Evolutionary conservation across 2,113 vertebrate species (phyloP), one percentile per base, ranked within the genome.

Genomic region (Micronycteris hirsuta): DNA sequence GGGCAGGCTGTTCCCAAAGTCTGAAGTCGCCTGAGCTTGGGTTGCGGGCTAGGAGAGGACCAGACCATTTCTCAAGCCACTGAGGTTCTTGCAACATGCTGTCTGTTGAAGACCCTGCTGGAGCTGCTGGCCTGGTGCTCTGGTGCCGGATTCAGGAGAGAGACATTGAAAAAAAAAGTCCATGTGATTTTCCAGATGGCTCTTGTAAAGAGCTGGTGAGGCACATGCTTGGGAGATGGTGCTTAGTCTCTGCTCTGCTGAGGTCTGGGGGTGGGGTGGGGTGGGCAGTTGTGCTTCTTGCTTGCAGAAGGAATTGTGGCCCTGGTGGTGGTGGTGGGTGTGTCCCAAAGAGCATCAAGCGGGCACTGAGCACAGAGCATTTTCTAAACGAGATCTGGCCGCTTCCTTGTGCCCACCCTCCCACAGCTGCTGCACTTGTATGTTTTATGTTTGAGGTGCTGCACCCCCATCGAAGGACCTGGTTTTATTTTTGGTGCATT

Each of bases 1-100:
- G 95, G 94, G 88, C 96, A 98, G 97, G 94, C 97, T 98, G 95
- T 74, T 45, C 85, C 94, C 36, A 70, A 93, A 91, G 91, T 97
- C 97, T 4, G 1, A 36, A 43, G 4, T 31, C 14, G 63, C 63
- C n/a, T 14, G 89, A 71, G 84, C 85, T 73, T n/a, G 58, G 87
- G 86, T 67, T 54, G 47, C 41, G 67, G 56, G 20, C 88, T 28
- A 28, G 81, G 85, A 93, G n/a, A 54, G 43, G 71, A 81, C 22
- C 78, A 61, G 83, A 47, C 14, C 0, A 2, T 26, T 83, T 38
- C 3, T 14, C 56, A 28, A 49, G 76, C 38, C 43, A 6, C 36
- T 0, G 26, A 81, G 78, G 61, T n/a, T 77, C 90, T 95, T 33
- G 36, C 43, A 81, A 38, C 24, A 3, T 28, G 54, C 1, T 5